phyloP scores from a whole-genome alignment of 2,888 invertebrate species.

The Penaeus monodon region DNA sequence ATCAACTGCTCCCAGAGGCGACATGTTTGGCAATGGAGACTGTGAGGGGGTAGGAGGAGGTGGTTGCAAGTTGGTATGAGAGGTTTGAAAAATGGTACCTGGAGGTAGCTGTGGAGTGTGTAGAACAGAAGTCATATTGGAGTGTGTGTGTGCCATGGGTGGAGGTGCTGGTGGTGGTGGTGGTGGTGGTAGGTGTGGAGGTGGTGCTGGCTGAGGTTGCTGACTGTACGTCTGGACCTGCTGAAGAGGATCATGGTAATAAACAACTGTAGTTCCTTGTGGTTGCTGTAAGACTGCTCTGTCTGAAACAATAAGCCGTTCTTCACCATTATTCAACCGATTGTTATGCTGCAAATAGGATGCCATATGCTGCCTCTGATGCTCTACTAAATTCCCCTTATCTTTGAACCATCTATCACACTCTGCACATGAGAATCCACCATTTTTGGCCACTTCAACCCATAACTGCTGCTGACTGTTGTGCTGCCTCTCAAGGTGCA shows the following conservation, averaged over 20 bases:
- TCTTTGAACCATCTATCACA: conserved; percentile 59
- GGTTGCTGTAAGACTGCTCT: conserved; percentile 9
- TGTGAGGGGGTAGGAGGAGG: conserved; percentile 7
- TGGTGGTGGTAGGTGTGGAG: conserved; percentile 3
- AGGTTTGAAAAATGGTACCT: conserved; percentile 19
- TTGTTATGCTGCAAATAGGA: conserved; percentile 27
- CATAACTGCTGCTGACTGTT: conserved; percentile 57
- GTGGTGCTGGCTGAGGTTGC: conserved; percentile 21
- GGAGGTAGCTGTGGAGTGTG: conserved; percentile 40
- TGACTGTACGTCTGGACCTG: conserved; percentile 47
- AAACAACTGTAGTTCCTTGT: conserved; percentile 20
- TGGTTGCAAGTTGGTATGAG: conserved; percentile 16
- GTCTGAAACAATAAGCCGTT: background rate
- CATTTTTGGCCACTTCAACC: conserved; percentile 53
- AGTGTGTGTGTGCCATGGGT: conserved; percentile 42
- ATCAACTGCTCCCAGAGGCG: conserved; percentile 28
- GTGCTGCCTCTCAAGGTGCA: conserved; percentile 64
- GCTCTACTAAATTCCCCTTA: conserved; percentile 36
- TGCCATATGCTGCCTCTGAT: conserved; percentile 47
- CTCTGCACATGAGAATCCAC: conserved; percentile 55
- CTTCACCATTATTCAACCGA: conserved; percentile 17
- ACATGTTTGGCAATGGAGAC: conserved; percentile 23
- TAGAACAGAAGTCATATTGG: conserved; percentile 42
- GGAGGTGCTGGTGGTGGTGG: conserved; percentile 25
- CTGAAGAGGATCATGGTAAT: conserved; percentile 54